These are phyloP conservation scores for Sceloporus tristichus DNA, from an alignment of 2,113 vertebrate species.

Conservation along the genomic window DNA sequence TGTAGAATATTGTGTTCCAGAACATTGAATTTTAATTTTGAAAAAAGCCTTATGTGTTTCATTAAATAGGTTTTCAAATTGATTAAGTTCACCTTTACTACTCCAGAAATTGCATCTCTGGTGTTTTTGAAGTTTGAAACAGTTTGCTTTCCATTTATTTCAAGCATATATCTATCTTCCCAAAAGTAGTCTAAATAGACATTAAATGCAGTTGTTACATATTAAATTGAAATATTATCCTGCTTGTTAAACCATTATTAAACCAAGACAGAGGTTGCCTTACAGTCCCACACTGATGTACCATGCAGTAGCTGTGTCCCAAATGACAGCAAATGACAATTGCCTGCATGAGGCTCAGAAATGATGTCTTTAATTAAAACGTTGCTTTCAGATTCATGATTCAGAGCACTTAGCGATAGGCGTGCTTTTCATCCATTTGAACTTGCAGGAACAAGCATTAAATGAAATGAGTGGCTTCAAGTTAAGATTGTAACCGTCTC, in stretches of 20 bases:
- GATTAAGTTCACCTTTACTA: neutral
- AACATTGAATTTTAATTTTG: neutral
- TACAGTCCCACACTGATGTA: neutral
- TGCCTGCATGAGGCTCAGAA: neutral
- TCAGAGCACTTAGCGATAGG: conserved; percentile 39
- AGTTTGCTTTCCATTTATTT: neutral
- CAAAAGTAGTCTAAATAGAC: neutral
- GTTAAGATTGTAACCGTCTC: conserved; percentile 41
- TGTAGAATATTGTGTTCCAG: neutral
- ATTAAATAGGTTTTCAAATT: neutral
- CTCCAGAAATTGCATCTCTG: neutral
- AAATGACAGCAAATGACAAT: conserved; percentile 16
- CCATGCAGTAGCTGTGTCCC: neutral
- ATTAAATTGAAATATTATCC: neutral
- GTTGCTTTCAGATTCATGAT: conserved; percentile 44
- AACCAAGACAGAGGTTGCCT: conserved; percentile 7
- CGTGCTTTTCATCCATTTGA: conserved; percentile 21
- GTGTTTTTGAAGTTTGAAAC: neutral
- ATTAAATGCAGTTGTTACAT: conserved; percentile 3
- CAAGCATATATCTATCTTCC: neutral
- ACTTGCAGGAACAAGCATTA: conserved; percentile 48
- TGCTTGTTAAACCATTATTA: conserved; percentile 3
- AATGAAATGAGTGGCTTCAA: conserved; percentile 53
- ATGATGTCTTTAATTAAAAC: conserved; percentile 43
- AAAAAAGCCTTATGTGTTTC: neutral